Base-by-base conservation (phyloP, 2,888 invertebrate genomes). In the Automeris io region DNA sequence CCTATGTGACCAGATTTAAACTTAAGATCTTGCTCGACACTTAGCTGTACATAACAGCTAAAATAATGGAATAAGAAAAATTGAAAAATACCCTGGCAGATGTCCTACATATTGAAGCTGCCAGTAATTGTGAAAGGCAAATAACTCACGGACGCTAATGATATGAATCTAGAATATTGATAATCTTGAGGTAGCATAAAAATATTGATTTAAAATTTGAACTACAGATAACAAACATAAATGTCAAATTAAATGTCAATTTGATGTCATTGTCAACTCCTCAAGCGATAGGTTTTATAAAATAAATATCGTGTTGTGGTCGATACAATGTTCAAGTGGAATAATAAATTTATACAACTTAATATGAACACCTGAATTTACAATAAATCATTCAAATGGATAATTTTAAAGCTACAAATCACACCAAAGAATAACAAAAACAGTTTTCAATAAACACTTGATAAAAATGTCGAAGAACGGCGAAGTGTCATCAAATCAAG, bases 391-490 rank as follows among this genome's bases (percentile, higher is more conserved):
- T 66, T 70, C 75, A 74, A 79, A 83, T 85, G 85, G 83, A 72
- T 70, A 63, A 62, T 70, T 67, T 58, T 51, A 53, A 58, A 60
- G 43, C n/a, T n/a, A n/a, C n/a, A n/a, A n/a, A n/a, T 49, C 61
- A 57, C 65, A 70, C 67, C 65, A 69, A 72, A 72, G 63, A 68
- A 54, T 69, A 68, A 55, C 63, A 46, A 61, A 63, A 60, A 61
- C 57, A 53, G 50, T 62, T 26, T 39, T 49, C 32, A 50, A 16
- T 48, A 48, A 46, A 43, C 46, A 53, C 39, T 47, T 75, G 35
- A 43, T 50, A 66, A 82, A 79, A 88, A 92, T 92, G 92, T 91
- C 91, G 88, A 91, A 91, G 82, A 91, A 90, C 87, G 89, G 90
- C 80, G 90, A 90, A 79, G 89, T 91, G 85, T 89, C 91, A 66